Evolutionary conservation across 2,113 vertebrate genomes (phyloP), one percentile per base, ranked within the genome.

Genomic region (Passer montanus): DNA sequence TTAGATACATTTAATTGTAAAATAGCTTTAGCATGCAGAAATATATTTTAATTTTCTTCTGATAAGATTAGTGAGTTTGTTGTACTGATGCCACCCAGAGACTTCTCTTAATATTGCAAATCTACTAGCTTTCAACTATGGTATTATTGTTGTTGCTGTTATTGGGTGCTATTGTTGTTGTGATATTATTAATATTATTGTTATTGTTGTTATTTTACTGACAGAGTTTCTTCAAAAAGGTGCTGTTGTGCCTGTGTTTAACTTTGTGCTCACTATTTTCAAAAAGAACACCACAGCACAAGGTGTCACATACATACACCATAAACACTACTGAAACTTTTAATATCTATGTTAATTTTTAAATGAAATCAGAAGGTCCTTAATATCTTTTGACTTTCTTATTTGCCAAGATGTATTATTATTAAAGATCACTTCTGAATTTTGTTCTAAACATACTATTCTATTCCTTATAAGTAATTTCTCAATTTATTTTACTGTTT

Each of bases 61-160:
- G 18, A 21, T 62, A 44, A 89, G 55, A 73, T 94, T 52, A 86
- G 43, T 68, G 59, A 81, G 85, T 86, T 95, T 92, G 68, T 96
- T 0, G 20, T 92, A 75, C 83, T 1, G 23, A 90, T 96, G 90
- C 72, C 92, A 90, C 82, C 72, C 85, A 93, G 87, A 95, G 87
- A 95, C 67, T 91, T 83, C 59, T 67, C 56, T 56, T 93, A 95
- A 95, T 90, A 96, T 49, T 96, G 85, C 88, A 94, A 90, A 96
- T 59, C 59, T 80, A 4, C 21, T 81, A 19, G 70, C 74, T 88
- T 94, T 86, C 68, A 86, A 3, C 19, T 47, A 5, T 33, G 23
- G 5, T 83, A 13, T 5, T 91, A 2, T 17, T 87, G 4, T 6
- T 74, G 13, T 5, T 81, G 28, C 10, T 59, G 17, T 62, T 47